Base-by-base conservation (phyloP, 2,797 vertebrate species). In the Halcyon leucocephala region DNA sequence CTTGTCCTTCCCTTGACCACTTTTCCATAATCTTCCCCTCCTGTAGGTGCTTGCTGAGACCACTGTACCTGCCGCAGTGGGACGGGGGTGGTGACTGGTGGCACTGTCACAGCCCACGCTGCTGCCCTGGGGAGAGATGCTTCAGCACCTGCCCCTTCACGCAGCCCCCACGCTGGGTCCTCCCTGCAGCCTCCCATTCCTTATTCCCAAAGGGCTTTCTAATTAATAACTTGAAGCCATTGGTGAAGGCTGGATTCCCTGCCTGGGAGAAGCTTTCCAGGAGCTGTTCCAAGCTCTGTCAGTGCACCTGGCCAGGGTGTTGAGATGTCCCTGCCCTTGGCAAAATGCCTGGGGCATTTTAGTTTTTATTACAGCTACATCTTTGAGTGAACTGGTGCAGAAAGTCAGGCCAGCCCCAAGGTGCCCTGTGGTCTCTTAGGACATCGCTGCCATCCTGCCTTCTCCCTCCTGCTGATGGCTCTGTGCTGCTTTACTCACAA, bases 51-150 rank as follows among this genome's bases (percentile, higher is more conserved):
- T 2, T 2, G 51, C 76, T 48, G 67, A 60, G 64, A 2, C 41
- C 1, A 3, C 0, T 0, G 20, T 31, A 29, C 13, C 10, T 1
- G 1, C 14, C 31, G 64, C 5, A 2, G 14, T 33, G 39, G 46
- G 10, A 35, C 52, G 0, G 9, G 17, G 19, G 10, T 37, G 54
- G 62, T 49, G 39, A 29, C 52, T 62, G 84, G 54, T 48, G 44
- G 35, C 52, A 46, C 44, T 24, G n/a, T 52, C 51, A 5, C 16
- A 19, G 65, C 61, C 58, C 48, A 26, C 1, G 7, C 76, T n/a
- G 55, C 73, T 61, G 66, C 39, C 29, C 13, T 0, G n/a, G 46
- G n/a, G 31, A 31, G 13, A n/a, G 54, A 57, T 57, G 54, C 54
- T 57, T 57, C 12, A 20, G n/a, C 55, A 57, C 20, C 55, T 57